Evolutionary conservation across 2,113 vertebrate species (phyloP).

Genomic region (Leptosomus discolor): DNA sequence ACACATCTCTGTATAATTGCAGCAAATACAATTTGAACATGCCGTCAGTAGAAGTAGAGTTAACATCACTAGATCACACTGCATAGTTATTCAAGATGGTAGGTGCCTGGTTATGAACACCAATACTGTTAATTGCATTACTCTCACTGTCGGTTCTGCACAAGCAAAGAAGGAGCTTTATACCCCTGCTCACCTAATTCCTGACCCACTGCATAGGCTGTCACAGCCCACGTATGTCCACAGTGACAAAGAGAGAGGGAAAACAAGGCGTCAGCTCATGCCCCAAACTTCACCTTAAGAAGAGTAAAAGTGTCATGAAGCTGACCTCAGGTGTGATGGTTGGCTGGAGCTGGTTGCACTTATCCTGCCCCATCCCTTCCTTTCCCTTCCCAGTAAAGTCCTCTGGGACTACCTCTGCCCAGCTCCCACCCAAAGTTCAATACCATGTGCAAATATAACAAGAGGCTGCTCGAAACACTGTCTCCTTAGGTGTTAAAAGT

Average conservation of each 20-base stretch:
- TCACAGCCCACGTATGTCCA: not conserved
- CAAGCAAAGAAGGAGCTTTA: not conserved
- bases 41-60: not conserved
- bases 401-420: not conserved
- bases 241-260: not conserved
- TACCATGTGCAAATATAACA: not conserved
- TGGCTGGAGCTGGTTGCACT: not conserved
- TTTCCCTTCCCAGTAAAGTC: not conserved
- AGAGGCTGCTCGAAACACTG: not conserved
- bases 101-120: not conserved
- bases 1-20: not conserved
- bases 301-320: not conserved
- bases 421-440: not conserved
- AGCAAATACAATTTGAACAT: not conserved
- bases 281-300: not conserved
- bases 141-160: not conserved
- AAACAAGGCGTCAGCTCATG: not conserved
- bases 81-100: not conserved
- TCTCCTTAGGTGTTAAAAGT: not conserved
- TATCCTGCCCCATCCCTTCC: not conserved
- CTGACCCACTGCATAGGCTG: not conserved
- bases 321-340: not conserved
- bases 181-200: not conserved
- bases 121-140: not conserved
- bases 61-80: not conserved